These are phyloP conservation scores for Boloria selene DNA, from an alignment of 2,888 invertebrate genomes.

Conservation along the genomic window DNA sequence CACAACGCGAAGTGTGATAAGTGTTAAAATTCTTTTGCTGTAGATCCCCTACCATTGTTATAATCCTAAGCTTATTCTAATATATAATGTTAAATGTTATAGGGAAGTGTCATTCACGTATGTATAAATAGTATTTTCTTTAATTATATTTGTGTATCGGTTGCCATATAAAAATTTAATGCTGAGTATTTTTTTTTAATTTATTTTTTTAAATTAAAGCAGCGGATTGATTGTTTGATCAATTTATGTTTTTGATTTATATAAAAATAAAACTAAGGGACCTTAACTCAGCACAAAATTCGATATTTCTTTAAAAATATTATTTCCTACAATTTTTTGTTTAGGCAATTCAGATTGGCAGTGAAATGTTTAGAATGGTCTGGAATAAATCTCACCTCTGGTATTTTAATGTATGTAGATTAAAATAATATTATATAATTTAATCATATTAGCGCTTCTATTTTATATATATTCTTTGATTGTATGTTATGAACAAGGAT, in stretches of 20 bases:
- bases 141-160: too few species aligned
- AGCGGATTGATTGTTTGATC: too few species aligned
- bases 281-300: too few species aligned
- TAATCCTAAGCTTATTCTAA: constrained; percentile 35
- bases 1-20: constrained; percentile 22
- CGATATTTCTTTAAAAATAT: too few species aligned
- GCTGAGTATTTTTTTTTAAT: not conserved
- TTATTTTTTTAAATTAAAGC: too few species aligned
- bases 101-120: not conserved
- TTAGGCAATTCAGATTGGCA: too few species aligned
- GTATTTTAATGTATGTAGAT: too few species aligned
- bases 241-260: too few species aligned
- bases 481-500: constrained; percentile 11
- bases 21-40: constrained; percentile 10
- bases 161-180: not conserved
- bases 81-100: constrained; percentile 8
- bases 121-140: not conserved
- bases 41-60: constrained; percentile 36
- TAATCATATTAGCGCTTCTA: constrained; percentile 1
- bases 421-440: not conserved
- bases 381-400: too few species aligned
- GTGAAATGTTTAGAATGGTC: too few species aligned
- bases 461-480: not conserved
- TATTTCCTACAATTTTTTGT: too few species aligned
- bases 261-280: too few species aligned